Conservation (phyloP, 2,797 vertebrate species). For the Pelobates cultripes region DNA sequence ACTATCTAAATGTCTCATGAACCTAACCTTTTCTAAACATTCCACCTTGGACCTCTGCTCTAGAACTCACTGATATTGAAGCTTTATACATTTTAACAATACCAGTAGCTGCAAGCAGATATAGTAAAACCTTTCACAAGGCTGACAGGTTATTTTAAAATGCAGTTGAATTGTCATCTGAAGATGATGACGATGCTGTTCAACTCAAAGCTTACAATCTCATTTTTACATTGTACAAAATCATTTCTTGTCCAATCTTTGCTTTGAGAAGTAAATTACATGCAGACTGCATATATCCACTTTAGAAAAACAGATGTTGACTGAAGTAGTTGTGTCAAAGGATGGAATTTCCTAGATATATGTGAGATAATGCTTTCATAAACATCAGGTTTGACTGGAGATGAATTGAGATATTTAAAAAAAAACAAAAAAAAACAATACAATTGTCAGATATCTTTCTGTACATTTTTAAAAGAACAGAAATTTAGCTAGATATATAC, state of each 20-base stretch:
- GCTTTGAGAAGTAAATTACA: constrained; percentile 37
- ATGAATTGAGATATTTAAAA: too few relatives aligned
- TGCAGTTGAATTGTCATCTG: constrained; percentile 14
- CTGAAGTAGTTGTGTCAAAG: constrained; percentile 25
- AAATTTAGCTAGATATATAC: too few relatives aligned
- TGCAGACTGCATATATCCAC: constrained; percentile 19
- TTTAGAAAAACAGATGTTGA: constrained; percentile 29
- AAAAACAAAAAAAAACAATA: too few relatives aligned
- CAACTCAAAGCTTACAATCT: constrained; percentile 1
- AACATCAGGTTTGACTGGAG: too few relatives aligned
- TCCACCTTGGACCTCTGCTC: too few relatives aligned
- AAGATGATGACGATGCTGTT: constrained; percentile 18
- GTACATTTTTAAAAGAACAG: too few relatives aligned
- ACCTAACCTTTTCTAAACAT: too few relatives aligned
- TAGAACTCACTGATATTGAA: neutral
- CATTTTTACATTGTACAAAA: constrained; percentile 26
- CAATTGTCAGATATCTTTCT: too few relatives aligned
- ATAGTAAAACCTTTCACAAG: neutral
- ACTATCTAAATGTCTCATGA: too few relatives aligned
- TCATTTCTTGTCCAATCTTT: constrained; percentile 8
- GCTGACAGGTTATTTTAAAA: constrained; percentile 38
- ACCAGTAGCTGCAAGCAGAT: neutral
- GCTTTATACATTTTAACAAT: constrained; percentile 3
- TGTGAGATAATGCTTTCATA: too few relatives aligned
- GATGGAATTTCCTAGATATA: neutral